Base-by-base conservation (phyloP, 2,113 vertebrate genomes). In the Caracal caracal region DNA sequence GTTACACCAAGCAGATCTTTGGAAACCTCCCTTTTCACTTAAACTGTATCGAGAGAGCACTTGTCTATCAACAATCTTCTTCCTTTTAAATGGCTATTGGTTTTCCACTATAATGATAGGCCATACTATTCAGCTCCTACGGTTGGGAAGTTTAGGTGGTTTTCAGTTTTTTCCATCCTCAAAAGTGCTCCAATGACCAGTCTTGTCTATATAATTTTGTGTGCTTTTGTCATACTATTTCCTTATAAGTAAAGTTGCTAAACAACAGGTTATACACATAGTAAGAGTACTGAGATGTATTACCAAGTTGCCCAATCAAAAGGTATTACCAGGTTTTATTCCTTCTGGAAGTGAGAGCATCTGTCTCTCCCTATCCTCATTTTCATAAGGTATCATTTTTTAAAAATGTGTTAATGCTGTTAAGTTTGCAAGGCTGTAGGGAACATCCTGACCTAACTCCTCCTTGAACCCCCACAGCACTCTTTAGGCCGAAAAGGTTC, bases 191-290 rank as follows among this genome's bases (percentile, higher is more conserved):
- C 37, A 47, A 53, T 83, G 73, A 89, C 40, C 40, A 68, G 56
- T 63, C 33, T 49, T 61, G 9, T n/a, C 37, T 59, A 24, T 33
- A 17, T 12, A 61, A 40, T 26, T 43, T 88, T 90, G 24, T 61
- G 43, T 65, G 28, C n/a, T 61, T 73, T 88, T 81, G 71, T 95
- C 78, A 79, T 61, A 33, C 20, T 30, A 33, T 73, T 95, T 97
- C 70, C 68, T 80, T 59, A 49, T 3, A 40, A 16, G 8, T 6
- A 71, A 19, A 83, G 22, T 65, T 88, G 20, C 79, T 92, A 68
- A 89, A 35, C 37, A 51, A 88, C 80, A 97, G 78, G n/a, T 56
- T 59, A 59, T 22, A 30, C 12, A 15, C 71, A n/a, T 24, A 35
- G 13, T 6, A 83, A 93, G 93, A 47, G 24, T 71, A 51, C 51